These are phyloP conservation scores for Molossus molossus DNA, from an alignment of 2,797 vertebrate genomes.

Conservation along the genomic window DNA sequence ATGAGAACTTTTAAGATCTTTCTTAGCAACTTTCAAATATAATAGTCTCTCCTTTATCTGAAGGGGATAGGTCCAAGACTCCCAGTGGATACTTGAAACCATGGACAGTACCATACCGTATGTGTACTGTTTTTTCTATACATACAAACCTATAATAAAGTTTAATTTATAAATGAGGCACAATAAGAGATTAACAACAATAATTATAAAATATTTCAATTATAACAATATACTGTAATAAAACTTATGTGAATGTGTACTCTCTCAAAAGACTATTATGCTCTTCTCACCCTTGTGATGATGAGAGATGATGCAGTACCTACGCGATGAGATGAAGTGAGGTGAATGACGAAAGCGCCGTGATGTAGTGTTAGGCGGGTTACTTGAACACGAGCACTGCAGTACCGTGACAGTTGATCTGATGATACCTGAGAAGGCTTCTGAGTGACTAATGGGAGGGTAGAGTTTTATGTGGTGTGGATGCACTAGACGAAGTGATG, in stretches of 20 bases:
- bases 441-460: neutral
- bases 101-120: neutral
- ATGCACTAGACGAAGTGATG: neutral
- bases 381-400: neutral
- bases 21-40: neutral
- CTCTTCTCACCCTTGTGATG: neutral
- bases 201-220: neutral
- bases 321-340: neutral
- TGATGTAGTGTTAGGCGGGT: neutral
- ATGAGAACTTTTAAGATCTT: neutral
- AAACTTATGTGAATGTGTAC: neutral
- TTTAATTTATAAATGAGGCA: neutral
- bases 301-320: neutral
- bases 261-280: neutral
- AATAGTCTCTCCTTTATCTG: neutral
- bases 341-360: neutral
- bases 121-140: neutral
- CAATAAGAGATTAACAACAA: neutral
- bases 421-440: neutral
- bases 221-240: neutral
- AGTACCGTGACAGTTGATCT: neutral
- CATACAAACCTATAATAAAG: neutral
- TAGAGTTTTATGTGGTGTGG: neutral
- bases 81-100: neutral
- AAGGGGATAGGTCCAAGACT: neutral